Base-by-base conservation (phyloP, 2,888 invertebrate species). In the Ormyrus pomaceus region DNA sequence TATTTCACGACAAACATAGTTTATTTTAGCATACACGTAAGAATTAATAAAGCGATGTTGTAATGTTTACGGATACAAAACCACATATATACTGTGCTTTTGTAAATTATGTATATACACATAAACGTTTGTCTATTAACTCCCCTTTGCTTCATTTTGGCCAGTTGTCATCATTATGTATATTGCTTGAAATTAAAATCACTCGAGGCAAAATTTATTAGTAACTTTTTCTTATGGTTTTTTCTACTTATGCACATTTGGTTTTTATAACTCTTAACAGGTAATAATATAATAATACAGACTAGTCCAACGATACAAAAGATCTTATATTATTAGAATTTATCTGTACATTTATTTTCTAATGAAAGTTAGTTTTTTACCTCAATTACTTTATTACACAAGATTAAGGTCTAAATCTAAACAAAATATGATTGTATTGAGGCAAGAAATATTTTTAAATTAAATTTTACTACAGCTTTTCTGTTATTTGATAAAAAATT, bases 281-380 rank as follows among this genome's bases (percentile, higher is more conserved):
- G 13, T 64, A 73, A 76, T 59, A 81, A 51, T 56, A 11, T 76
- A 80, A 71, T 82, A 77, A 72, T 79, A 76, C 46, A 71, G 80
- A 83, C 84, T 83, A 80, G 82, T 79, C 72, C 78, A 82, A 82
- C 66, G 62, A 82, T 83, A 82, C 82, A 83, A 83, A 84, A 80
- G 77, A 75, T 79, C 80, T 75, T 79, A 81, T 65, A 79, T 75
- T 68, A 80, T 77, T 74, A 82, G 65, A 77, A 80, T 66, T 77
- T 73, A 72, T 82, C 77, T 83, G 79, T 82, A 84, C 83, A 83
- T 69, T 77, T 74, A 80, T 78, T 58, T 73, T 50, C 64, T 71
- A 66, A 68, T 73, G 11, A 77, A 78, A 64, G 48, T 77, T 48
- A 10, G n/a, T 59, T 13, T 74, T 77, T 73, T 64, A 55, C 13